Base-by-base conservation (phyloP, 2,797 vertebrate species). In the Oreochromis grahami region DNA sequence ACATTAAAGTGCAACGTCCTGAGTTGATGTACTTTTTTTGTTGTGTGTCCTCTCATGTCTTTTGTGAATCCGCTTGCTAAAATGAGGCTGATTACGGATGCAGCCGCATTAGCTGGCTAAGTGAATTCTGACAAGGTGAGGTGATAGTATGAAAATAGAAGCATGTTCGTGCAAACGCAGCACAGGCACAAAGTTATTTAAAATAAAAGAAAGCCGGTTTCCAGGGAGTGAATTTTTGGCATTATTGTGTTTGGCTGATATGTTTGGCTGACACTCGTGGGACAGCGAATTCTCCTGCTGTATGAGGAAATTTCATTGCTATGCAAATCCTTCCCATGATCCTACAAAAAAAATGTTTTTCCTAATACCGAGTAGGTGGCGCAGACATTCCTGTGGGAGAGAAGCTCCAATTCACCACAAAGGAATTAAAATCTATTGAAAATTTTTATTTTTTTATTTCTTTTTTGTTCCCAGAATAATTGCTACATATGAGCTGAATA, bases 1-100 rank as follows among this genome's bases (percentile, higher is more conserved):
- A 86, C 91, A 93, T 93, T 93, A 94, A 84, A 92, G 91, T 43
- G 6, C 86, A 45, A 77, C 79, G 10, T 80, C 15, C 65, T 9
- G 43, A 81, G 86, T 53, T 81, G 89, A 83, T 80, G 86, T 56
- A 70, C 76, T 48, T 85, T 85, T 81, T 83, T 68, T 12, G 3
- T 36, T 70, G 38, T 70, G 84, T 55, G 85, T 86, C 88, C 88
- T 86, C 74, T 86, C 86, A 36, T 84, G 84, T 84, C 87, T 91
- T 87, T 84, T 70, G 53, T 72, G 60, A 72, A 72, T 74, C 76
- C 14, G 52, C 55, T 48, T 90, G 87, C 88, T 92, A 83, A 88
- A 88, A 92, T 83, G 79, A 76, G 87, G 38, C 65, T 81, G 88
- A 91, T 93, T 90, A 77, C 84, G 26, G 83, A 92, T 77, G 60